A percentile compares a stretch with the other conserved stretches of the same genome.
These are phyloP conservation scores for Habropoda laboriosa DNA, from an alignment of 1,140 invertebrate species.

Conservation along the genomic window DNA sequence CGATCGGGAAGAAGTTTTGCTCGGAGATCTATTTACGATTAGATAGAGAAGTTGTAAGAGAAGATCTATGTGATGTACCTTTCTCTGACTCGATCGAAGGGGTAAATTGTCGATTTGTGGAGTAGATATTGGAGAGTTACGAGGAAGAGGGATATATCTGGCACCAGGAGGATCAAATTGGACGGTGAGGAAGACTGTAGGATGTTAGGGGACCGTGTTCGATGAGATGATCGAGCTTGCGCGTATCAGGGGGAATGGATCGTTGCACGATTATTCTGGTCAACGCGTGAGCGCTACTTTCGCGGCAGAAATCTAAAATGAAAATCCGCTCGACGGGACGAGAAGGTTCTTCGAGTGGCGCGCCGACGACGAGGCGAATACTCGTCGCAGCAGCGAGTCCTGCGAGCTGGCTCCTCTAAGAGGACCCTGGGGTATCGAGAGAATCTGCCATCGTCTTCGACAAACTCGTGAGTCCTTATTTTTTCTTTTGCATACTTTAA, in stretches of 20 bases:
- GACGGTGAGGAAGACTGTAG: neutral
- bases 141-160: neutral
- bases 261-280: neutral
- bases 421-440: neutral
- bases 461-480: neutral
- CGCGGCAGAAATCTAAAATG: slow-evolving; percentile 19
- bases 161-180: slow-evolving; percentile 11
- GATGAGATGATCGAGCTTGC: slow-evolving; percentile 32
- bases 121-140: neutral
- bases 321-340: neutral
- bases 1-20: no score
- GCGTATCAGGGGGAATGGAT: neutral
- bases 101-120: no score
- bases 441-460: neutral
- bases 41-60: no score
- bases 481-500: neutral
- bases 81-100: no score
- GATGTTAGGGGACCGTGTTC: neutral
- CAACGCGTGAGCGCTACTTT: neutral
- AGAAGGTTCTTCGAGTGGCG: neutral
- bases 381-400: neutral
- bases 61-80: no score
- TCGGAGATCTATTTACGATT: no score
- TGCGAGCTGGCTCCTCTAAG: neutral
- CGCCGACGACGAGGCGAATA: neutral